These are phyloP conservation scores for Reinhardtius hippoglossoides DNA, from an alignment of 2,113 vertebrate species.

Conservation along the genomic window DNA sequence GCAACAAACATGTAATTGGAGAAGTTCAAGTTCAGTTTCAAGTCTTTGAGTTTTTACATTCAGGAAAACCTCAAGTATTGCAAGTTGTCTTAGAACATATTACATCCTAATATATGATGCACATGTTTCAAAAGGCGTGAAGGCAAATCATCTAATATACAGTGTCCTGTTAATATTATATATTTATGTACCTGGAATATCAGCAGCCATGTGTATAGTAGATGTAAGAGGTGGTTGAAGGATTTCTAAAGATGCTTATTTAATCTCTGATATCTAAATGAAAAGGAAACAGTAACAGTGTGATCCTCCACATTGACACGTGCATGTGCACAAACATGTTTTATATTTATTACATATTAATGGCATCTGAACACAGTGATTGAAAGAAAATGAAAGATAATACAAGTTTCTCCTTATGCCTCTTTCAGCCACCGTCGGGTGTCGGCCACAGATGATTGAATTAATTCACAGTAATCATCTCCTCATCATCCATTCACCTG, in stretches of 20 bases:
- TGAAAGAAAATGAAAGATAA: no score
- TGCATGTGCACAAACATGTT: no score
- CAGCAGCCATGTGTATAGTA: no score
- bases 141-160: background rate
- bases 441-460: constrained; percentile 56
- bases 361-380: no score
- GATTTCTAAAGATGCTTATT: no score
- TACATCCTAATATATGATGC: background rate
- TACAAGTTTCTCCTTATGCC: no score
- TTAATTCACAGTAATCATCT: constrained; percentile 63
- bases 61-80: background rate
- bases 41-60: background rate
- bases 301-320: no score
- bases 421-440: constrained; percentile 21
- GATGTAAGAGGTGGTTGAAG: no score
- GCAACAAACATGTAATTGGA: constrained; percentile 19
- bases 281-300: no score
- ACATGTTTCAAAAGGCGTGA: background rate
- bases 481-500: constrained; percentile 60
- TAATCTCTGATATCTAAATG: no score
- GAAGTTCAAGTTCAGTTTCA: background rate
- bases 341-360: no score
- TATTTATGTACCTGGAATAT: no score
- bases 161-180: background rate
- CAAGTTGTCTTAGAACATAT: background rate